A percentile compares a stretch with the other conserved stretches of the same genome.
Conservation (phyloP, 2,113 vertebrate genomes). For the Triplophysa dalaica region DNA sequence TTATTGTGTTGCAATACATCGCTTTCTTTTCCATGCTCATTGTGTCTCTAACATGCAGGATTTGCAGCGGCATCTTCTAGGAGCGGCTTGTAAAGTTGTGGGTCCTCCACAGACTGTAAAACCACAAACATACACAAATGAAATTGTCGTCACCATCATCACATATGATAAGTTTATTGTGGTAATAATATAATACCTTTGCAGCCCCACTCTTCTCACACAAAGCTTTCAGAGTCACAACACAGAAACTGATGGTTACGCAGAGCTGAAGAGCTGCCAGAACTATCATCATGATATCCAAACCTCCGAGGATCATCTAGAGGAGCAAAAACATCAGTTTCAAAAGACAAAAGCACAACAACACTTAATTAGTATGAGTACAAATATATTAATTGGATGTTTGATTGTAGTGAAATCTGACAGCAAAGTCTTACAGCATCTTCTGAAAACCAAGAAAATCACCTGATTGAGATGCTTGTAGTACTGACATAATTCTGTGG, state of each 20-base stretch:
- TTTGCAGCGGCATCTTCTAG: conserved; percentile 54
- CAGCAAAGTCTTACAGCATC: not conserved
- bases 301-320: conserved; percentile 41
- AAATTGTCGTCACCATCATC: not conserved
- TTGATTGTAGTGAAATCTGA: not conserved
- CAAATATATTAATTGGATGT: not conserved
- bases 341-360: not conserved
- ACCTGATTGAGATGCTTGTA: not conserved
- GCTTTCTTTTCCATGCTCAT: no score
- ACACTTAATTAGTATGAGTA: no score
- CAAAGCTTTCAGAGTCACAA: conserved; percentile 63
- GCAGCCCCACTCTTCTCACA: conserved; percentile 10
- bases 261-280: conserved; percentile 62
- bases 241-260: conserved; percentile 55
- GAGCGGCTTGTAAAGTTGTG: conserved; percentile 55
- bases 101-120: conserved; percentile 51
- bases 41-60: conserved; percentile 24
- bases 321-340: not conserved
- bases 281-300: conserved; percentile 58
- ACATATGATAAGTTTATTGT: not conserved
- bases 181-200: conserved; percentile 4
- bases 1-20: not conserved
- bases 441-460: not conserved
- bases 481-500: not conserved
- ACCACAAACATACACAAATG: not conserved